Evolutionary conservation across 2,797 vertebrate species (phyloP), one percentile per base, ranked within the genome.

Genomic region (Mormyrops boulengeri): DNA sequence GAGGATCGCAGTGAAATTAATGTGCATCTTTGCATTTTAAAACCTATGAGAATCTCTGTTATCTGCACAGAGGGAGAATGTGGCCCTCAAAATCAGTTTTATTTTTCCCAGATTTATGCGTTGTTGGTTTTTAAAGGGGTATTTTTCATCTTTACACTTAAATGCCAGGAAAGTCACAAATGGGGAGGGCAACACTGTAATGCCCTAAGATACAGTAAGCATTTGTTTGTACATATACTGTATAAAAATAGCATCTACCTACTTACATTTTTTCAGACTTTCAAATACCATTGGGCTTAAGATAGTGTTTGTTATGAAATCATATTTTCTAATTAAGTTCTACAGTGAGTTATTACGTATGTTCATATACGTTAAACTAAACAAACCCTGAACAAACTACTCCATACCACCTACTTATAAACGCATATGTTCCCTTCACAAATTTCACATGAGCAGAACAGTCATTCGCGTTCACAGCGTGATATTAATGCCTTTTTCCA

Each of bases 11-110:
- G 47, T 57, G 5, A 50, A 55, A 87, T 87, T 34, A 87, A 52
- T 87, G 85, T 41, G 84, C 50, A 50, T 86, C 84, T 86, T 86
- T 50, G 84, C 84, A 86, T 50, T 30, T 86, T 52, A 86, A 86
- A 53, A 86, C 47, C 82, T 85, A 47, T 26, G 41, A 85, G 82
- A 53, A 86, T 52, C 84, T 14, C 84, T 7, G 47, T 53, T 34
- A 30, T 53, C 22, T 52, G 8, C 49, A 86, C 26, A 53, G 84
- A 86, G 82, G 66, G 66, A 73, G 66, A 73, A 73, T 38, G 30
- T 38, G 66, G 66, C 66, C 30, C 66, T 73, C 30, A 34, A 73
- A 73, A 73, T 73, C 30, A 38, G 66, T 73, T 73, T 73, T 73
- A 73, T 73, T 38, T 73, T 73, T 38, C 30, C 30, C 66, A 73